A percentile compares a stretch with the other conserved stretches of the same genome.
phyloP scores from a whole-genome alignment of 1,140 invertebrate genomes.

The Meloidogyne floridensis region DNA sequence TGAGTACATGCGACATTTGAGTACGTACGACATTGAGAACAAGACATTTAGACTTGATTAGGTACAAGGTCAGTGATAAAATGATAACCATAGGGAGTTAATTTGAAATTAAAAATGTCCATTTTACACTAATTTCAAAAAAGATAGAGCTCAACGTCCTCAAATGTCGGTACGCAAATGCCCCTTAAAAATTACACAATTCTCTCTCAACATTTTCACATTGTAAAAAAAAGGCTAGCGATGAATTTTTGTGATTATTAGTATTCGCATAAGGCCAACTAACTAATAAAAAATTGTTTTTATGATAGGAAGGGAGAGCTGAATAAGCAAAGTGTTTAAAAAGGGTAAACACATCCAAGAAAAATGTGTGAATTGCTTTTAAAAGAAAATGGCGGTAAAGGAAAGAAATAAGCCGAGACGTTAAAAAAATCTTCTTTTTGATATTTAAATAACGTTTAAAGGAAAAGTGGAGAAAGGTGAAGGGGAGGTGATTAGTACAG shows the following conservation, averaged over 20 bases:
- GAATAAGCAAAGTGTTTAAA: neutral
- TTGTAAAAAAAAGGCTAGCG: neutral
- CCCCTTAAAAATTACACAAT: neutral
- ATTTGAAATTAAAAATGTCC: no score
- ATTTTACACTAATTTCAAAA: no score
- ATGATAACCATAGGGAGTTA: no score
- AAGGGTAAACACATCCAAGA: neutral
- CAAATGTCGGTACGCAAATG: no score
- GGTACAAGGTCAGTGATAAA: no score
- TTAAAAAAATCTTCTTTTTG: neutral
- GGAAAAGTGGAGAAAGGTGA: neutral
- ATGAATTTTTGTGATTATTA: neutral
- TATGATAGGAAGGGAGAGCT: neutral
- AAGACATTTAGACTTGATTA: no score
- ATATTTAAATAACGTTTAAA: neutral
- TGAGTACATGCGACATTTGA: no score
- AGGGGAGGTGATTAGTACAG: neutral
- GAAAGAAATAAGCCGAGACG: neutral
- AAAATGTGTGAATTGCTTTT: neutral
- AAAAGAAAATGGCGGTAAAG: neutral
- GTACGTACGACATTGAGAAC: no score
- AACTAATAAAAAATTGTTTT: neutral
- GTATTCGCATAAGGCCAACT: constrained; percentile 1
- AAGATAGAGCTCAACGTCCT: no score
- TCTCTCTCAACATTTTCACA: neutral